phyloP scores from a whole-genome alignment of 2,797 vertebrate genomes.

The Pagetopsis macropterus region DNA sequence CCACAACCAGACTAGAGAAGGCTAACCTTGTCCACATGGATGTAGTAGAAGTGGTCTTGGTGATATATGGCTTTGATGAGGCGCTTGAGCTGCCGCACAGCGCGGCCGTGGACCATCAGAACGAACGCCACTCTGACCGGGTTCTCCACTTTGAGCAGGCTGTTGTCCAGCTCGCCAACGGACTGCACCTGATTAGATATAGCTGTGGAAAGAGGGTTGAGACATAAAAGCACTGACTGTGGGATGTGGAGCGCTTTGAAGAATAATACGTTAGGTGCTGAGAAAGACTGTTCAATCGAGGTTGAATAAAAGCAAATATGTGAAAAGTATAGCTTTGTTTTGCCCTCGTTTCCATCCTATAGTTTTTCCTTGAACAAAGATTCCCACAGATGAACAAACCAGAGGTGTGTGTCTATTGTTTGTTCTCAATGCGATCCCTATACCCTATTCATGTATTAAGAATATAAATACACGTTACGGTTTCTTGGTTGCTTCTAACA shows the following conservation, averaged over 20 bases:
- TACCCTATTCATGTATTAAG: background rate
- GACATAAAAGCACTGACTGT: background rate
- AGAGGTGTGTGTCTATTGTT: conserved; percentile 17
- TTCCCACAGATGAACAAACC: conserved; percentile 9
- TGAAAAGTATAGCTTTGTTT: background rate
- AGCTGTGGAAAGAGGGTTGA: conserved; percentile 73
- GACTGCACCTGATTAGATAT: conserved; percentile 87
- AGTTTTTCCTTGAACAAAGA: background rate
- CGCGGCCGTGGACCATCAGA: conserved; percentile 94
- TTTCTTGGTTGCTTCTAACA: background rate
- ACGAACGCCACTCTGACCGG: conserved; percentile 92
- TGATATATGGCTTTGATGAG: conserved; percentile 98
- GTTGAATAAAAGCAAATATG: background rate
- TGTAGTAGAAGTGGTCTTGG: conserved; percentile 95
- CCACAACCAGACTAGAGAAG: too few species aligned
- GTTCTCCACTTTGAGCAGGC: conserved; percentile 82
- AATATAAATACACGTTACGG: background rate
- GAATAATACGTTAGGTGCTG: background rate
- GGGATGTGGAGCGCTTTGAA: background rate
- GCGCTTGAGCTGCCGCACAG: conserved; percentile 92
- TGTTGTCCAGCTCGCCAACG: conserved; percentile 83
- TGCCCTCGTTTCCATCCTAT: background rate
- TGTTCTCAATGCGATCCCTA: background rate
- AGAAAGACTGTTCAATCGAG: background rate
- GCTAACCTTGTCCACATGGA: conserved; percentile 95